phyloP scores from a whole-genome alignment of 2,797 vertebrate species.

The Falco cherrug region DNA sequence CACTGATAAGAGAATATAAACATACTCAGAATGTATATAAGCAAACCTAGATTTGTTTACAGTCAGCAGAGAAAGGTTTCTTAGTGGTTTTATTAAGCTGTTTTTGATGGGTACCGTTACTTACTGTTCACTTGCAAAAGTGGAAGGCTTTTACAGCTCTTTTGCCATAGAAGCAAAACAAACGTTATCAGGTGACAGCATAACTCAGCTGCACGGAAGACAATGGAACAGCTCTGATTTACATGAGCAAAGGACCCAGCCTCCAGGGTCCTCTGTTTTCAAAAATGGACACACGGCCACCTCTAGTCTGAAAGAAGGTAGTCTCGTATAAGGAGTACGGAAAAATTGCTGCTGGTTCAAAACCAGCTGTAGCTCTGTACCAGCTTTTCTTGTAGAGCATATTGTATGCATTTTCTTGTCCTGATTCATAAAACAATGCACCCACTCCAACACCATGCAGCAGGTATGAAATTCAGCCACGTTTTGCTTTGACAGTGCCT shows the following conservation, averaged over 20 bases:
- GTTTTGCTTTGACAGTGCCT: background rate
- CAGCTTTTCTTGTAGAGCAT: background rate
- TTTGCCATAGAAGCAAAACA: background rate
- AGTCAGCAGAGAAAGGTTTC: background rate
- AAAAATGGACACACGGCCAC: background rate
- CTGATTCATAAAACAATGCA: background rate
- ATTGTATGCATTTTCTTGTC: background rate
- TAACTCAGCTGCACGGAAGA: background rate
- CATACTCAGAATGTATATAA: fast-evolving
- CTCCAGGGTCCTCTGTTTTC: background rate
- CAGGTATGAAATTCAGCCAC: background rate
- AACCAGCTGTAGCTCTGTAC: background rate
- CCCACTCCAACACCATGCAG: too few species aligned
- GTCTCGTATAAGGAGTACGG: background rate
- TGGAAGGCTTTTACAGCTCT: background rate
- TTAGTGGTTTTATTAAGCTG: background rate
- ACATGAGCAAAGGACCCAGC: background rate
- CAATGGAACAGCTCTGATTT: background rate
- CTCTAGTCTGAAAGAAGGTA: background rate
- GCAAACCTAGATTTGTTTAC: background rate
- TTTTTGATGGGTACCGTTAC: background rate
- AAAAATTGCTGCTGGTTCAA: background rate
- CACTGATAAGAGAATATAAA: background rate
- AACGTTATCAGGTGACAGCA: background rate
- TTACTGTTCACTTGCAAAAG: background rate